Base-by-base conservation (phyloP, 2,888 invertebrate species). In the Rhagium mordax region DNA sequence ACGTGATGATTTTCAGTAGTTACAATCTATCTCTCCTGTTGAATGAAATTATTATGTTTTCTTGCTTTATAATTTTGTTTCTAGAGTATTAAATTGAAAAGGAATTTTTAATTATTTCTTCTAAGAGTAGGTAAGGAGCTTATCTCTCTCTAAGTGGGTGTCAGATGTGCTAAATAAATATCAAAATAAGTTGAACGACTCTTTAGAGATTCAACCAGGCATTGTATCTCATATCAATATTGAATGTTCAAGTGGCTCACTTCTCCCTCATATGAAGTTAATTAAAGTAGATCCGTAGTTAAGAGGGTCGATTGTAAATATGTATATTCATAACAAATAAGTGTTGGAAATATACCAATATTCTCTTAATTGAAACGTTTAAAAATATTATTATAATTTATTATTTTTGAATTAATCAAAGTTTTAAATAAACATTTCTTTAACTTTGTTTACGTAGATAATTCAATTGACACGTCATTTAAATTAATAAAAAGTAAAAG, bases 161-260 rank as follows among this genome's bases (percentile, higher is more conserved):
- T 83, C 83, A 83, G 83, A 82, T 83, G 83, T 79, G 78, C 81
- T 79, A 72, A 72, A 77, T 78, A 82, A 83, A 83, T 78, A 82
- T 77, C 74, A 79, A 75, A 78, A 75, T 81, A 78, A 79, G 74
- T 73, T 71, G 72, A 70, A 74, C 73, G 77, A 78, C 80, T 82
- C 83, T 82, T 83, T 83, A 82, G 78, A 79, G 80, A 77, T 79
- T 77, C 83, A 81, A 78, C 80, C 72, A 77, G 78, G 81, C 79
- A 81, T 82, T 79, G 71, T 73, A 70, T 74, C 74, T 77, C 81
- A 83, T 81, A 85, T 85, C 85, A 86, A 86, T 86, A 86, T 86
- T 85, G 85, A 85, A 83, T 82, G 85, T 85, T 86, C 82, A 83
- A 86, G 85, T 84, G 84, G 81, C 81, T 75, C 77, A 81, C 77